Evolutionary conservation across 64 coral and sea anemone genomes (phyloP).

Genomic region (Cladopsammia gracilis): DNA sequence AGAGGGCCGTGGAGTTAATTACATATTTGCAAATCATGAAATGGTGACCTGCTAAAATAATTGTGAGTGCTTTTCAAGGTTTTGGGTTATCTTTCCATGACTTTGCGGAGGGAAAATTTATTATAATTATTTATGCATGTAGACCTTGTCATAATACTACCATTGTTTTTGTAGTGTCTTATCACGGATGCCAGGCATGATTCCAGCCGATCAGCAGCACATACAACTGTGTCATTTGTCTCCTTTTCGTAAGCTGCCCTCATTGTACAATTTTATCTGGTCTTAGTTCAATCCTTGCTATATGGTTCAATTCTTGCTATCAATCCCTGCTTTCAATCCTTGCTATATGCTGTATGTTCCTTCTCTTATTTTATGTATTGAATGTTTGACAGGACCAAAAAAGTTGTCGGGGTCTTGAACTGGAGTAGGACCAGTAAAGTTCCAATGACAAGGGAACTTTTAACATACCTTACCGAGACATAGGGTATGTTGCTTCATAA

Average conservation of each 20-base stretch:
- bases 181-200: not conserved
- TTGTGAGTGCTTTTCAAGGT: too few species aligned
- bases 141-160: too few species aligned
- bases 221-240: not conserved
- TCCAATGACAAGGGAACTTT: not conserved
- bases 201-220: slow-evolving; percentile 2
- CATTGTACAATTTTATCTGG: not conserved
- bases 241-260: not conserved
- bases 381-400: not conserved
- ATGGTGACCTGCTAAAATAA: too few species aligned
- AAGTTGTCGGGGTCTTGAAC: not conserved
- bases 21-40: too few species aligned
- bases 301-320: too few species aligned
- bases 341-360: not conserved
- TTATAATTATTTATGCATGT: too few species aligned
- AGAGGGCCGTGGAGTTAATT: too few species aligned
- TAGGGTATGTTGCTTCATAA: not conserved
- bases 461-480: not conserved
- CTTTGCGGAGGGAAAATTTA: too few species aligned
- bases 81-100: too few species aligned
- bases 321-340: not conserved
- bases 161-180: too few species aligned
- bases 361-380: not conserved
- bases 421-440: not conserved
- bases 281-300: too few species aligned